These are phyloP conservation scores for Todus mexicanus DNA, from an alignment of 2,797 vertebrate species.

Conservation along the genomic window DNA sequence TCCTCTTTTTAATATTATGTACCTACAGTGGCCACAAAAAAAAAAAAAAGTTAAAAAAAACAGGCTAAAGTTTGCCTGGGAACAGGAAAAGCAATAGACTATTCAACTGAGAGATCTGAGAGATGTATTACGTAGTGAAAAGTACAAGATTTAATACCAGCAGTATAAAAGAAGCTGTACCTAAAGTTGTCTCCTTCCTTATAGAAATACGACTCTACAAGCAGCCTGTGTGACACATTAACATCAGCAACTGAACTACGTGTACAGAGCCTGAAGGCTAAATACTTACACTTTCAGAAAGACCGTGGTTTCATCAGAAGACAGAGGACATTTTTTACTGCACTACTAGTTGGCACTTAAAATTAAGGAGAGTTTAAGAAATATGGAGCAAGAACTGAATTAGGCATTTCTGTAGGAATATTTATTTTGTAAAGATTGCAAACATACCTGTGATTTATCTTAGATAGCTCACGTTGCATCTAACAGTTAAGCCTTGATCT, in stretches of 20 bases:
- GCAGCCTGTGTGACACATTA: background rate
- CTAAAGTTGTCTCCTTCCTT: conserved; percentile 31
- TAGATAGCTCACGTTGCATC: conserved; percentile 32
- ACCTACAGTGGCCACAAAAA: background rate
- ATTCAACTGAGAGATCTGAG: background rate
- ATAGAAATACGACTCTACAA: background rate
- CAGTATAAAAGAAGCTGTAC: background rate
- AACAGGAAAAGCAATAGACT: conserved; percentile 8
- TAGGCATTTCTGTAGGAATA: background rate
- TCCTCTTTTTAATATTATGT: background rate
- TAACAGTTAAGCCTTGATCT: conserved; percentile 33
- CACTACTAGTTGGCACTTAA: conserved; percentile 13
- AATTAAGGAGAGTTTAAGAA: conserved; percentile 13
- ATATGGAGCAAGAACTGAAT: background rate
- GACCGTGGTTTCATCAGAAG: background rate
- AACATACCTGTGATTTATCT: conserved; percentile 29
- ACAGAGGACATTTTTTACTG: background rate
- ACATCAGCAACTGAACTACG: background rate
- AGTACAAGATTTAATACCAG: background rate
- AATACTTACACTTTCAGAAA: background rate
- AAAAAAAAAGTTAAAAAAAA: background rate
- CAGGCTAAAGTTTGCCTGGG: background rate
- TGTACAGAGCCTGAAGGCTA: background rate
- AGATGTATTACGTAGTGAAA: background rate
- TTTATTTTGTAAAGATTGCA: conserved; percentile 17